Evolutionary conservation across 2,113 vertebrate species (phyloP).

Genomic region (Raphicerus campestris): DNA sequence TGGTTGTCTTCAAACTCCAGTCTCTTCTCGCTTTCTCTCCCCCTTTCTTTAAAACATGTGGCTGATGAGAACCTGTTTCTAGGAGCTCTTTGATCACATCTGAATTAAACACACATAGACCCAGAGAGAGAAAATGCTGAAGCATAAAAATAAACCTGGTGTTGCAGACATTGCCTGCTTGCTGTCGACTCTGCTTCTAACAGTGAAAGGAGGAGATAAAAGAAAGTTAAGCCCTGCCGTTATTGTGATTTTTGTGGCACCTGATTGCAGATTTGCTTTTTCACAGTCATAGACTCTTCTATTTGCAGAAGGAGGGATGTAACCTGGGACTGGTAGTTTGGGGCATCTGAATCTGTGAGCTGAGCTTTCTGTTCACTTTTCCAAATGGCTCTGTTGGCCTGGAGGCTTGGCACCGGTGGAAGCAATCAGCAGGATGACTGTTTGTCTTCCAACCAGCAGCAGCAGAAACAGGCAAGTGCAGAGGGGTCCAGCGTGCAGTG

Average conservation of each 20-base stretch:
- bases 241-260: constrained; percentile 23
- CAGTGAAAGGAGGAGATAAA: constrained; percentile 34
- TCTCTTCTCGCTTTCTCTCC: not conserved
- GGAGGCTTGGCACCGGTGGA: constrained; percentile 45
- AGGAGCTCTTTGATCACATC: constrained; percentile 41
- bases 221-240: constrained; percentile 5
- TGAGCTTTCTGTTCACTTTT: constrained; percentile 47
- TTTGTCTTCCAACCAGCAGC: constrained; percentile 34
- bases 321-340: not conserved
- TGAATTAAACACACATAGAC: constrained; percentile 1
- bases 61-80: constrained; percentile 44
- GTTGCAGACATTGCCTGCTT: constrained; percentile 36
- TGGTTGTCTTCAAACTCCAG: not conserved
- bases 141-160: constrained; percentile 46
- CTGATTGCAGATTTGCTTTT: not conserved
- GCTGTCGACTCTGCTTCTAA: constrained; percentile 28
- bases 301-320: not conserved
- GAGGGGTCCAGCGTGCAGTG: not conserved
- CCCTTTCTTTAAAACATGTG: constrained; percentile 10
- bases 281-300: not conserved
- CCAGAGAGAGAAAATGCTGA: not conserved
- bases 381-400: constrained; percentile 46
- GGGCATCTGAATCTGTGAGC: not conserved
- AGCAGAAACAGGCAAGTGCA: not conserved
- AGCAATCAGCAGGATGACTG: constrained; percentile 57